Evolutionary conservation across 2,888 invertebrate genomes (phyloP), one percentile per base, ranked within the genome.

Genomic region (Drosophila sordidula): DNA sequence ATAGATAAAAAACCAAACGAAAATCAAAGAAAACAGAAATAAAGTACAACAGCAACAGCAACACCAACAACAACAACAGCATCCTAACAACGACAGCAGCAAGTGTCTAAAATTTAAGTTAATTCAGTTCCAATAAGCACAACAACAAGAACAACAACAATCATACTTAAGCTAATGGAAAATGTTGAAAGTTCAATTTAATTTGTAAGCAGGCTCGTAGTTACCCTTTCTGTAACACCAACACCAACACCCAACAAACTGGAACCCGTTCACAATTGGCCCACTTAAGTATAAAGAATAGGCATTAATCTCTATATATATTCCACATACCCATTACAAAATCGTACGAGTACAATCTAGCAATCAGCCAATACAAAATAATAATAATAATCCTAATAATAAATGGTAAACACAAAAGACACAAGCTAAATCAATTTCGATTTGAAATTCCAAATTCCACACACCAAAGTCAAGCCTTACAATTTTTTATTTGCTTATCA

Each of bases 151-250:
- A 80, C 18, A 41, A 45, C 42, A 54, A 54, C 78, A 88, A 88
- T 77, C 87, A 83, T 88, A 82, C 50, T 72, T 87, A 85, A 84
- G 81, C 77, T 69, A 82, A 70, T 59, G 16, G 75, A 16, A 39
- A 55, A 64, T 59, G 41, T 44, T 57, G 57, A 61, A 56, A 62
- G 57, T 67, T 44, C 38, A 44, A 29, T 45, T 72, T 49, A 66
- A 72, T 76, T 84, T 81, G 50, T 81, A 87, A 84, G 78, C 87
- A 80, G 78, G 78, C 81, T 83, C 79, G 66, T 80, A 82, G 80
- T 66, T 66, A 62, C 38, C 57, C 44, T 51, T 45, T 58, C 36
- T 72, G 59, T 70, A 45, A 70, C 68, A 57, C 49, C 38, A 44
- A 63, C 26, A 58, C 67, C 76, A 77, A 68, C 79, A 36, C 18